These are phyloP conservation scores for Aepyceros melampus DNA, from an alignment of 2,113 vertebrate genomes.

Conservation along the genomic window DNA sequence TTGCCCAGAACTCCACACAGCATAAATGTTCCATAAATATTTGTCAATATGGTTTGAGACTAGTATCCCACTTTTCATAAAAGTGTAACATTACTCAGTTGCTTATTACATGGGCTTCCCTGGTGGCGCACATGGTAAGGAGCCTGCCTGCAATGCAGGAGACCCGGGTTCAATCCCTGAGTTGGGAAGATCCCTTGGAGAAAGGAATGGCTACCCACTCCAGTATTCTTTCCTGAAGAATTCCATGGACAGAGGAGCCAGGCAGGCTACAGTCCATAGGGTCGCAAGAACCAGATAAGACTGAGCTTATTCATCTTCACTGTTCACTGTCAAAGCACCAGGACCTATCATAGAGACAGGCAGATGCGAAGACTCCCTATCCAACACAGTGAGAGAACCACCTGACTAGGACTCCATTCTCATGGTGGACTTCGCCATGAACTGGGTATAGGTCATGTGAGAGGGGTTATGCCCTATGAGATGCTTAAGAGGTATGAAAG, in stretches of 20 bases:
- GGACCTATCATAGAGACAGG: neutral
- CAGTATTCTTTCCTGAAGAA: neutral
- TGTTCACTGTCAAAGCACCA: neutral
- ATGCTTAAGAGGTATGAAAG: neutral
- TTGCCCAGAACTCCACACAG: neutral
- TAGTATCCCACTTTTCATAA: neutral
- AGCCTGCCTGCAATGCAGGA: neutral
- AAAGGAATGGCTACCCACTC: neutral
- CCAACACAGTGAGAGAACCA: neutral
- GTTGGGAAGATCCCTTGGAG: neutral
- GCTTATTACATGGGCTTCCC: neutral
- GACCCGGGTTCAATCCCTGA: neutral
- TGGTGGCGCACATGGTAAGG: neutral
- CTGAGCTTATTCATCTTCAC: neutral
- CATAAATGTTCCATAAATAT: neutral
- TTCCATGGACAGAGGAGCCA: neutral
- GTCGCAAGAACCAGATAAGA: neutral
- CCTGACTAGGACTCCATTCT: neutral
- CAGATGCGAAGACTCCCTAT: neutral
- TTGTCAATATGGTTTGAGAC: neutral
- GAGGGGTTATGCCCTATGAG: neutral
- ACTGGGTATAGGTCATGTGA: neutral
- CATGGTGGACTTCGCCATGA: neutral
- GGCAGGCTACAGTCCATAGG: neutral
- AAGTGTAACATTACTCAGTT: neutral